Evolutionary conservation across 92 coral and sea anemone genomes (phyloP).

Genomic region (Epizoanthus scotinus): DNA sequence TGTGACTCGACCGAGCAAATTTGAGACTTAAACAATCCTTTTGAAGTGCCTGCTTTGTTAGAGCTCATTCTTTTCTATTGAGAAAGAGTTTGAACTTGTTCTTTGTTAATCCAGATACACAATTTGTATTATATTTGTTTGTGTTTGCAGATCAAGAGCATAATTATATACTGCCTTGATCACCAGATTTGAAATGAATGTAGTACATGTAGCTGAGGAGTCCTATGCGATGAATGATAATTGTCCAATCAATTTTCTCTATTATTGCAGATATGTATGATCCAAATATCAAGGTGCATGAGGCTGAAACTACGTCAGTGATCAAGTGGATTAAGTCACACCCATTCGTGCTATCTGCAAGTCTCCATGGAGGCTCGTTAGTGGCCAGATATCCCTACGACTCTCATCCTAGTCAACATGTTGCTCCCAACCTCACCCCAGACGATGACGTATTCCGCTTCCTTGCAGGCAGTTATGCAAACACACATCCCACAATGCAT

Average conservation of each 20-base stretch:
- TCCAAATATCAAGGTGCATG: slow-evolving; percentile 40
- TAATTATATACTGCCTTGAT: not conserved
- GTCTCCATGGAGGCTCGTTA: slow-evolving; percentile 88
- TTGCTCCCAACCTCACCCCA: slow-evolving; percentile 72
- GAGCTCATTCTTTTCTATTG: no score
- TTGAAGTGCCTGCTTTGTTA: no score
- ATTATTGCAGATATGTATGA: slow-evolving; percentile 55
- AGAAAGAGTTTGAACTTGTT: no score
- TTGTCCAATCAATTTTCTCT: not conserved
- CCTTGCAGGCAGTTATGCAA: slow-evolving; percentile 85
- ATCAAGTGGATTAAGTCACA: slow-evolving; percentile 74
- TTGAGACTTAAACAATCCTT: no score
- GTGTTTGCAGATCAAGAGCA: not conserved
- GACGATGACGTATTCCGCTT: slow-evolving; percentile 92
- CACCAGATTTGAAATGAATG: not conserved
- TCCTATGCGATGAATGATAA: not conserved
- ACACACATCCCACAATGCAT: slow-evolving; percentile 94
- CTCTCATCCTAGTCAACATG: slow-evolving; percentile 58
- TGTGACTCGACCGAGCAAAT: no score
- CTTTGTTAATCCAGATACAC: no score
- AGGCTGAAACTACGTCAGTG: slow-evolving; percentile 85
- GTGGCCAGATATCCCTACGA: slow-evolving; percentile 90
- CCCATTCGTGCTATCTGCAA: slow-evolving; percentile 89
- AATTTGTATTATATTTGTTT: no score
- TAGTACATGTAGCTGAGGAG: not conserved